A percentile compares a stretch with the other conserved stretches of the same genome.
Conservation (phyloP, 2,113 vertebrate genomes). For the Mormyrus iriodes region DNA sequence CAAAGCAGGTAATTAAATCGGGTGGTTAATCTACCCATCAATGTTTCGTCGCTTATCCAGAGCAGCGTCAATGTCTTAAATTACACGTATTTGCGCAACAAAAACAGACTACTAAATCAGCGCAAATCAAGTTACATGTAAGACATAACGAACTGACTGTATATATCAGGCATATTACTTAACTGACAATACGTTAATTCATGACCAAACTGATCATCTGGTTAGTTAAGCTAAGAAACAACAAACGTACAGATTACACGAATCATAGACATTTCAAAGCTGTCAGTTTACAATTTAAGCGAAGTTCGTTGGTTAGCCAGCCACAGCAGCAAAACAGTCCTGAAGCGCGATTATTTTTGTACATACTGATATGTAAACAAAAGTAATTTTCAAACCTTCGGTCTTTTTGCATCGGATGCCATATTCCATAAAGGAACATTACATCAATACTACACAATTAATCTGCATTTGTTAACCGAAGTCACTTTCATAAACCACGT, state of each 20-base stretch:
- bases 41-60: background rate
- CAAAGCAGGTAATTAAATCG: background rate
- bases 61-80: background rate
- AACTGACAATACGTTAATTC: background rate
- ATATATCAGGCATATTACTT: background rate
- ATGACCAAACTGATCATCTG: background rate
- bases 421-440: constrained; percentile 31
- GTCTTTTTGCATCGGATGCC: constrained; percentile 53
- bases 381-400: constrained; percentile 43
- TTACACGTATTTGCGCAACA: background rate
- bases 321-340: background rate
- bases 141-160: background rate
- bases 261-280: background rate
- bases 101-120: background rate
- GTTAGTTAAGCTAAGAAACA: background rate
- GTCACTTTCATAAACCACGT: constrained; percentile 8
- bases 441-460: background rate
- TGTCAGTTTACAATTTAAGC: background rate
- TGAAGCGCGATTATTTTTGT: background rate
- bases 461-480: background rate
- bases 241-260: background rate
- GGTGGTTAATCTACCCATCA: background rate
- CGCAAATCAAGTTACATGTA: background rate
- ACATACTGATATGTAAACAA: background rate
- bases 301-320: background rate